Percentiles rank a stretch among this genome's conserved stretches.
phyloP scores from a whole-genome alignment of 2,797 vertebrate species.

The Coilia nasus region DNA sequence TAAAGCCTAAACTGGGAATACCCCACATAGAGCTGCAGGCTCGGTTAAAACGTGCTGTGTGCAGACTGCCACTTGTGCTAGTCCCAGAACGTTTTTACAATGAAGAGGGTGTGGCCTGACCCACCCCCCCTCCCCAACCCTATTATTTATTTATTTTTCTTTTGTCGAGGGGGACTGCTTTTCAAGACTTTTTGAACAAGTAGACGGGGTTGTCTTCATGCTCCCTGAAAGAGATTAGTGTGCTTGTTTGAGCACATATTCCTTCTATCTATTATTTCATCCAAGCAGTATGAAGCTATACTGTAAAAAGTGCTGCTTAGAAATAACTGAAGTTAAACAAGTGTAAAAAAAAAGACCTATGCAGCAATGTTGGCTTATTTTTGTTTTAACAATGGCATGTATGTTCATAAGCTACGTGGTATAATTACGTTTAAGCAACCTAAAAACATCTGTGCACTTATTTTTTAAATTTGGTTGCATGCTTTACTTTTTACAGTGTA shows the following conservation, averaged over 20 bases:
- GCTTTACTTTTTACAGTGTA: no score
- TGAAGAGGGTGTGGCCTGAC: constrained; percentile 54
- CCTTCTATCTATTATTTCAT: constrained; percentile 61
- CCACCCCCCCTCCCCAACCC: constrained; percentile 27
- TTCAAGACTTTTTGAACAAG: constrained; percentile 80
- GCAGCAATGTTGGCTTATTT: no score
- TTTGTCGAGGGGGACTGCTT: constrained; percentile 47
- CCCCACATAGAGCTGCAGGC: neutral
- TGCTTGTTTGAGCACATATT: constrained; percentile 72
- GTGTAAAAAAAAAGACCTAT: no score
- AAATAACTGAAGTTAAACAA: no score
- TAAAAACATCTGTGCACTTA: no score
- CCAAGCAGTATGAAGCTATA: constrained; percentile 70
- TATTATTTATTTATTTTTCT: constrained; percentile 49
- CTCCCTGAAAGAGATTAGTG: constrained; percentile 81
- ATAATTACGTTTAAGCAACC: no score
- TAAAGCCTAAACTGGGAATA: neutral
- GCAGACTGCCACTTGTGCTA: neutral
- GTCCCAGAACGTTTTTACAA: constrained; percentile 13
- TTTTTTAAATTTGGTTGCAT: no score
- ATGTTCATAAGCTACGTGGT: no score
- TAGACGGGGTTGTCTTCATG: constrained; percentile 76
- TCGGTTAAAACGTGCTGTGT: neutral
- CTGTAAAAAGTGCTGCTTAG: no score
- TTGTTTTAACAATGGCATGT: no score